These are phyloP conservation scores for Malurus splendens DNA, from an alignment of 2,797 vertebrate genomes.

Conservation along the genomic window DNA sequence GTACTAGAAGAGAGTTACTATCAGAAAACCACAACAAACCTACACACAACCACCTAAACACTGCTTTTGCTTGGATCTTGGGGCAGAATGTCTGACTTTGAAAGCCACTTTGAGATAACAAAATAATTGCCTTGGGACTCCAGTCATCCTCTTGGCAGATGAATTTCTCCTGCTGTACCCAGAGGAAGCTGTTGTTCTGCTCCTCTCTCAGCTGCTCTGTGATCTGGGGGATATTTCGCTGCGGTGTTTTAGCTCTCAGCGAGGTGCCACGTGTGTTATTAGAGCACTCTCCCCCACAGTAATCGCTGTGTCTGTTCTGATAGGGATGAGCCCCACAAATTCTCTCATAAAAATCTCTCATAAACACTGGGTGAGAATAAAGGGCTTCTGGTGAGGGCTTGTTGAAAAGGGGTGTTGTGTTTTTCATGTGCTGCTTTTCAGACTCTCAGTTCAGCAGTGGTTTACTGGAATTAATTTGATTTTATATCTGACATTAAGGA, in stretches of 20 bases:
- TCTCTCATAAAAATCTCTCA: not conserved
- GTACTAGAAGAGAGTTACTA: not conserved
- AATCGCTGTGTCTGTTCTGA: not conserved
- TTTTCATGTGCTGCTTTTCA: not conserved
- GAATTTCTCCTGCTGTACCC: not conserved
- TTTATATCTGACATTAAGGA: not conserved
- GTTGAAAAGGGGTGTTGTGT: not conserved
- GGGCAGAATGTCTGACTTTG: not conserved
- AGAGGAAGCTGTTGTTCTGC: not conserved
- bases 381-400: not conserved
- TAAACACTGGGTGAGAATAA: not conserved
- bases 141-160: not conserved
- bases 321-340: not conserved
- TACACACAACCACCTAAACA: not conserved
- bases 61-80: not conserved
- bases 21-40: not conserved
- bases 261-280: not conserved
- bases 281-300: not conserved
- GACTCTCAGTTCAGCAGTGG: not conserved
- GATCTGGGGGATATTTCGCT: not conserved
- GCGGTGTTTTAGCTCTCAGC: not conserved
- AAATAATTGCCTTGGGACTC: not conserved
- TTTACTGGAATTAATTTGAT: not conserved
- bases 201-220: not conserved
- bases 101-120: not conserved